A percentile compares a stretch with the other conserved stretches of the same genome.
Evolutionary conservation across 2,888 invertebrate species (phyloP).

Genomic region (Bedellia somnulentella): DNA sequence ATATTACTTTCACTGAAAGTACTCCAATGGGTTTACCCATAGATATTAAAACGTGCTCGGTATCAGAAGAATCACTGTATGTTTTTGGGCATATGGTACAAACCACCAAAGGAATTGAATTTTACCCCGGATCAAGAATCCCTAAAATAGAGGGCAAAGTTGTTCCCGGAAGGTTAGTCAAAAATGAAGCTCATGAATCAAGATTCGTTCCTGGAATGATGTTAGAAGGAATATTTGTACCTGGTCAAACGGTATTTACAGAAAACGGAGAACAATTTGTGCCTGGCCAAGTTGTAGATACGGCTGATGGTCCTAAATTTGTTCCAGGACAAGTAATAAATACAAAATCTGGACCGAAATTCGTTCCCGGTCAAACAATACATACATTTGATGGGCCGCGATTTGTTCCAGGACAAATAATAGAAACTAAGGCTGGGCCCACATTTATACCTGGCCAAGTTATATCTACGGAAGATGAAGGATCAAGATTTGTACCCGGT

Average conservation of each 20-base stretch:
- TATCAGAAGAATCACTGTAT: constrained; percentile 53
- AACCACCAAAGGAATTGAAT: constrained; percentile 65
- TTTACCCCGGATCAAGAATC: constrained; percentile 61
- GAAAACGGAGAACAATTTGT: constrained; percentile 72
- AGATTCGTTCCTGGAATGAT: constrained; percentile 71
- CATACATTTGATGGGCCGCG: constrained; percentile 70
- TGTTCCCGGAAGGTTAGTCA: constrained; percentile 65
- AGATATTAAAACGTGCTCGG: constrained; percentile 54
- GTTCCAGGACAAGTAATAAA: constrained; percentile 79
- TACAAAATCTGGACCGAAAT: constrained; percentile 66
- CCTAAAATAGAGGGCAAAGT: constrained; percentile 60
- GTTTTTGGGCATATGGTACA: constrained; percentile 71
- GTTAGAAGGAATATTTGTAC: constrained; percentile 67
- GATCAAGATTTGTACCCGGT: constrained; percentile 64
- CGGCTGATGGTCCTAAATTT: constrained; percentile 69
- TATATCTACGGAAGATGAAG: constrained; percentile 65
- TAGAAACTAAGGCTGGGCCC: constrained; percentile 73
- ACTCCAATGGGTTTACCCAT: constrained; percentile 59
- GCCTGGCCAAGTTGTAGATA: constrained; percentile 73
- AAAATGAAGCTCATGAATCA: constrained; percentile 62
- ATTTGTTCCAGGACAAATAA: constrained; percentile 79
- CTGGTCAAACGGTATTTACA: constrained; percentile 70
- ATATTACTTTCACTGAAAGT: constrained; percentile 58
- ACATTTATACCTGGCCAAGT: constrained; percentile 80
- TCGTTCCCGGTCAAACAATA: constrained; percentile 72